Evolutionary conservation across 1,140 invertebrate species (phyloP), one percentile per base, ranked within the genome.

Genomic region (Aphelinus atriplicis): DNA sequence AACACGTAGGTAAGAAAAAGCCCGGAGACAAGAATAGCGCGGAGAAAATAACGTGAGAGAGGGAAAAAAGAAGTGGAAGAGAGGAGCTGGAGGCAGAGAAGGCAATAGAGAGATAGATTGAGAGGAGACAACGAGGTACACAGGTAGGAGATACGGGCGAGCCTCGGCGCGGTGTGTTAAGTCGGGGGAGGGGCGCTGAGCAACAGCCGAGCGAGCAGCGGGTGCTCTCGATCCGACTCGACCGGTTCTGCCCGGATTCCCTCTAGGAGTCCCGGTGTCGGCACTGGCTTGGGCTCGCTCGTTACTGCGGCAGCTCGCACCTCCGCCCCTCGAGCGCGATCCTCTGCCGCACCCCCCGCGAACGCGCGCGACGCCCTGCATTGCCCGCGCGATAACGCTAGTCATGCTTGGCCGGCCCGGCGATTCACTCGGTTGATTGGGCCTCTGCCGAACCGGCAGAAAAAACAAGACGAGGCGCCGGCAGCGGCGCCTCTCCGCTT

Each of bases 221-320:
- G 82, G 83, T 85, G 83, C 83, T 84, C 81, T 81, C 78, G 80
- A 84, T 84, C 83, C 70, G 78, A 84, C 84, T 82, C 75, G 84
- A 86, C 84, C 84, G 84, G 84, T 86, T 85, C 84, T 81, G 79
- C 77, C 68, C 71, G 78, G 76, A 84, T 84, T 85, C 84, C 80
- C 84, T 64, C 53, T 85, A 85, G 84, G 82, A 82, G 81, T 83
- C 81, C 84, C 84, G 83, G 80, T 82, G 83, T 84, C 79, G 78
- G 79, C 78, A 84, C 73, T 83, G 71, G 51, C 51, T 67, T 45
- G 77, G 73, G 76, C 50, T n/a, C 63, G 66, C 74, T 73, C 26
- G 26, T 26, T 26, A 64, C 61, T 61, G 73, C 50, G 46, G 53
- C 48, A 64, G 70, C 77, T 64, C 74, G 70, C 76, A 77, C 77